These are phyloP conservation scores for Mellivora capensis DNA, from an alignment of 2,113 vertebrate species.

Conservation along the genomic window DNA sequence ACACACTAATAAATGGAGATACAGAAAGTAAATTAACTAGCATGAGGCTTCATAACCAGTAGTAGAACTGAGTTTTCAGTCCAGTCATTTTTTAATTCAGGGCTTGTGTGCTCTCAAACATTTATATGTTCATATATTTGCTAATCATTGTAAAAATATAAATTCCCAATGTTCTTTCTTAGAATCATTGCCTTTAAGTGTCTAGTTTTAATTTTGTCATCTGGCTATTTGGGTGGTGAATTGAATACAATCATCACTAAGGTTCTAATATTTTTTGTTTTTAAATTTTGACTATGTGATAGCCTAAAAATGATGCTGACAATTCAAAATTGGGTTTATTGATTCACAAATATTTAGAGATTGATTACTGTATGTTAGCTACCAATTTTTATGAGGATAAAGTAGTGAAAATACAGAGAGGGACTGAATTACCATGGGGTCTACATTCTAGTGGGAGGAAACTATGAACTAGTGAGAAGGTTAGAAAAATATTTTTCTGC, in stretches of 20 bases:
- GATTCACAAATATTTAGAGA: neutral
- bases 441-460: neutral
- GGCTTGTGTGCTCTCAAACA: neutral
- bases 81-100: neutral
- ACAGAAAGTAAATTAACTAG: neutral
- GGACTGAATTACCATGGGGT: neutral
- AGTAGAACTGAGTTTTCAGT: neutral
- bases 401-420: neutral
- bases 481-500: neutral
- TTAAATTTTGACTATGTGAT: neutral
- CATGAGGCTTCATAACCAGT: neutral
- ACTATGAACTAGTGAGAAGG: neutral
- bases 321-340: neutral
- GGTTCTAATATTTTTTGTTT: neutral
- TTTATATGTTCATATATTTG: neutral
- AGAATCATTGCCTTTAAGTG: neutral
- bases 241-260: neutral
- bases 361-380: neutral
- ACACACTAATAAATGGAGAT: neutral
- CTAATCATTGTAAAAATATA: neutral
- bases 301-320: neutral
- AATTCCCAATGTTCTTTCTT: neutral
- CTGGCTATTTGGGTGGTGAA: neutral
- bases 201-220: conserved; percentile 32
- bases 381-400: neutral